Base-by-base conservation (phyloP, 2,113 vertebrate genomes). In the Pholis gunnellus region DNA sequence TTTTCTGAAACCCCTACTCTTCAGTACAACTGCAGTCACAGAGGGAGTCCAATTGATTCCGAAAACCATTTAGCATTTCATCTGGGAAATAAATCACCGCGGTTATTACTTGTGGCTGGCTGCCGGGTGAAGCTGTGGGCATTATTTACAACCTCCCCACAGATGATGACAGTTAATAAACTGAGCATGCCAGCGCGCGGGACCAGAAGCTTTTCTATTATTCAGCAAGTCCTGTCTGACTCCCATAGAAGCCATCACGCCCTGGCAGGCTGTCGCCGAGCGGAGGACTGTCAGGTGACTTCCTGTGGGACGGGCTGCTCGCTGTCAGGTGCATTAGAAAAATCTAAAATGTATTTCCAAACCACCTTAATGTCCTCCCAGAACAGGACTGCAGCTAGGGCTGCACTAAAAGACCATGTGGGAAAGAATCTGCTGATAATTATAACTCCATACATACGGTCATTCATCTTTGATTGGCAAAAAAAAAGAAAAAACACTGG, bases 91-190 rank as follows among this genome's bases (percentile, higher is more conserved):
- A 85, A 91, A 91, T 79, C 69, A 80, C 7, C 31, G 4, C 34
- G 27, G 42, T 85, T 86, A 89, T 86, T 86, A 77, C 81, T 77
- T 75, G 73, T 34, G 79, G 73, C 82, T 46, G 75, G 64, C 69
- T 76, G 66, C 72, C 40, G 78, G 74, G 69, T 42, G 61, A 82
- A 83, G 83, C 75, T 34, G 81, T 70, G 81, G 85, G 77, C 70
- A 81, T 86, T 79, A 83, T 85, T 88, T 75, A 85, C 65, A 78
- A 79, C 69, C 77, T 72, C 69, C 57, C 75, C 63, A 13, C 82
- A 70, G 72, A 86, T 72, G 70, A 79, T 76, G 79, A 84, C 83
- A 61, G 81, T 81, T 89, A 83, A 86, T 90, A 86, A 87, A 86
- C 40, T 27, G 34, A 76, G 83, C 65, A 44, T 65, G 75, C 72